phyloP scores from a whole-genome alignment of 2,113 vertebrate species.

The Mungos mungo region DNA sequence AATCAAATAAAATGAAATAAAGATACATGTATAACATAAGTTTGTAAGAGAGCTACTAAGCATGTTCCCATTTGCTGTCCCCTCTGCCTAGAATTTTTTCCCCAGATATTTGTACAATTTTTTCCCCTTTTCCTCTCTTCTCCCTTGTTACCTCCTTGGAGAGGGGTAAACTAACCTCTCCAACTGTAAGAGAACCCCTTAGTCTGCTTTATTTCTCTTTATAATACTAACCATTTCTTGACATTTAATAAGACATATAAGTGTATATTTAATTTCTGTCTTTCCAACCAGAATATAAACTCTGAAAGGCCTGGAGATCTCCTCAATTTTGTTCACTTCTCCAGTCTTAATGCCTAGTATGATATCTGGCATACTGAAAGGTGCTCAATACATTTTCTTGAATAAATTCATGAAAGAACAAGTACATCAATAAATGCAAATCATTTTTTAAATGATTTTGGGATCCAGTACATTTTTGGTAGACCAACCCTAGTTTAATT shows the following conservation, averaged over 20 bases:
- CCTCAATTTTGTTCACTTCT: background rate
- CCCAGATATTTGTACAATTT: background rate
- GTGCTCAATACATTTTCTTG: background rate
- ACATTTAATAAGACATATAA: background rate
- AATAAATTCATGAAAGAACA: background rate
- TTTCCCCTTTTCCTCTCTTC: background rate
- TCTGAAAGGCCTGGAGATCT: background rate
- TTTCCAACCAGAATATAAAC: background rate
- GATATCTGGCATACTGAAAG: background rate
- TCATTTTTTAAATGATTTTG: background rate
- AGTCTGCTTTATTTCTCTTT: background rate
- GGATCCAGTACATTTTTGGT: background rate
- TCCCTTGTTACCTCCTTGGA: background rate
- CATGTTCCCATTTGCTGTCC: background rate
- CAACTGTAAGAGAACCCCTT: background rate
- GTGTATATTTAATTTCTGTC: background rate
- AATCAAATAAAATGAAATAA: background rate
- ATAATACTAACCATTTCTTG: background rate
- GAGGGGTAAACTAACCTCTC: background rate
- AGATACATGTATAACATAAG: background rate
- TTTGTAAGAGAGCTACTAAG: background rate
- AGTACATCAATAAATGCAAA: background rate
- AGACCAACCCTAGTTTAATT: background rate
- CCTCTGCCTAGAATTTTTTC: background rate
- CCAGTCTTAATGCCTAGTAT: background rate